Percentiles rank a stretch among this genome's conserved stretches.
phyloP scores from a whole-genome alignment of 2,113 vertebrate species.

The Myodes glareolus region DNA sequence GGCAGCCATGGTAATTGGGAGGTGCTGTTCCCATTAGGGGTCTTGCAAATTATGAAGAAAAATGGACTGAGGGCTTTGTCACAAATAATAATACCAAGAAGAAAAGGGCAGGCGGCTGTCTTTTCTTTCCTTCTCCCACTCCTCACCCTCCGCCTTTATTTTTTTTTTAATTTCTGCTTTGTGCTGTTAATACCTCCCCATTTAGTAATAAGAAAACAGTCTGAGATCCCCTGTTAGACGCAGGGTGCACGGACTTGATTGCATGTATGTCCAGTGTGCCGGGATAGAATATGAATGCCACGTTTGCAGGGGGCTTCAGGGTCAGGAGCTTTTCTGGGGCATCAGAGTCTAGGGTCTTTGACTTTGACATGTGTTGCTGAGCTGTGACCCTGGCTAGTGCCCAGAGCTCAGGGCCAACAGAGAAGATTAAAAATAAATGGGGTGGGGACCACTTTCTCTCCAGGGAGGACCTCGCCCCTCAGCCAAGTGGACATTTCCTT shows the following conservation, averaged over 20 bases:
- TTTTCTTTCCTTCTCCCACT: constrained; percentile 73
- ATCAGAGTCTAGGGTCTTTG: not conserved
- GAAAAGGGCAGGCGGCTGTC: constrained; percentile 88
- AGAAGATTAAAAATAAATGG: not conserved
- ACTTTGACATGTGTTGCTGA: not conserved
- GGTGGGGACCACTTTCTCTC: not conserved
- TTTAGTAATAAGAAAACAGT: constrained; percentile 87
- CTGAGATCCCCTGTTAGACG: constrained; percentile 71
- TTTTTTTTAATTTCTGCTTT: constrained; percentile 83
- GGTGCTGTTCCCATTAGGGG: constrained; percentile 92
- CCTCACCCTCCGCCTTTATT: constrained; percentile 51
- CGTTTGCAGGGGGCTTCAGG: constrained; percentile 43
- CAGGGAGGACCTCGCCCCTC: not conserved
- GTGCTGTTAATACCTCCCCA: constrained; percentile 88
- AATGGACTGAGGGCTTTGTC: constrained; percentile 90
- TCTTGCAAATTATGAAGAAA: constrained; percentile 92
- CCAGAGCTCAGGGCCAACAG: accelerated
- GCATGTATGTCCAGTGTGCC: constrained; percentile 71
- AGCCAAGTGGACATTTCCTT: not conserved
- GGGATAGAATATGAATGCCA: not conserved
- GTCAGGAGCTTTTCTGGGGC: not conserved
- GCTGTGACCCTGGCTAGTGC: accelerated
- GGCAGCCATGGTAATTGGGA: constrained; percentile 92
- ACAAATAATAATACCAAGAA: constrained; percentile 89
- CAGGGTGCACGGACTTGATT: constrained; percentile 65